Percentiles rank a stretch among this genome's conserved stretches.
These are phyloP conservation scores for Conger conger DNA, from an alignment of 2,113 vertebrate genomes.

Conservation along the genomic window DNA sequence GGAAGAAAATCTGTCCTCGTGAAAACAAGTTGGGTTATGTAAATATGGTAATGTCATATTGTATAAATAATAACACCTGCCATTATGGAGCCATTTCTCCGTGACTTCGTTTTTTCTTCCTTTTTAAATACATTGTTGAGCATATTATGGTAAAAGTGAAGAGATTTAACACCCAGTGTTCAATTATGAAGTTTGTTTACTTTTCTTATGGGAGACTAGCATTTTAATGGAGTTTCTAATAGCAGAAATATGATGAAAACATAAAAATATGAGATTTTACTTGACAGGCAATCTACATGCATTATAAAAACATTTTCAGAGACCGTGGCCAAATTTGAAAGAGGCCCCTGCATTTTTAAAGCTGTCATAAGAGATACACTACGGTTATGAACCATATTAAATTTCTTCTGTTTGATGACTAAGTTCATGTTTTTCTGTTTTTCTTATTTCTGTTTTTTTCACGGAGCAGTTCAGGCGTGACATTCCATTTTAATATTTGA, in stretches of 20 bases:
- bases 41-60: slow-evolving; percentile 29
- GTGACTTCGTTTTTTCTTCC: not conserved
- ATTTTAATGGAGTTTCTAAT: slow-evolving; percentile 11
- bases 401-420: not conserved
- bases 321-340: not conserved
- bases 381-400: not conserved
- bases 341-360: not conserved
- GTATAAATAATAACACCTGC: slow-evolving; percentile 34
- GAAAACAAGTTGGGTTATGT: slow-evolving; percentile 49
- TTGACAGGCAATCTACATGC: not conserved
- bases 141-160: not conserved
- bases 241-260: slow-evolving; percentile 28
- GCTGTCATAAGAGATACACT: not conserved
- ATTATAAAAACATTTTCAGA: not conserved
- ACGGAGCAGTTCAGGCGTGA: not conserved
- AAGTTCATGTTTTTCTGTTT: not conserved
- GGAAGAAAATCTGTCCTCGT: slow-evolving; percentile 38
- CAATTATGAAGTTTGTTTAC: not conserved
- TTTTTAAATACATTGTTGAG: not conserved
- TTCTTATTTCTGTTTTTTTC: not conserved
- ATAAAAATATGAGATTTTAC: not conserved
- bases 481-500: not conserved
- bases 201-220: not conserved
- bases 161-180: not conserved
- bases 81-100: slow-evolving; percentile 14